Percentiles rank a stretch among this genome's conserved stretches.
These are phyloP conservation scores for Chaetura pelagica DNA, from an alignment of 2,113 vertebrate species.

Conservation along the genomic window DNA sequence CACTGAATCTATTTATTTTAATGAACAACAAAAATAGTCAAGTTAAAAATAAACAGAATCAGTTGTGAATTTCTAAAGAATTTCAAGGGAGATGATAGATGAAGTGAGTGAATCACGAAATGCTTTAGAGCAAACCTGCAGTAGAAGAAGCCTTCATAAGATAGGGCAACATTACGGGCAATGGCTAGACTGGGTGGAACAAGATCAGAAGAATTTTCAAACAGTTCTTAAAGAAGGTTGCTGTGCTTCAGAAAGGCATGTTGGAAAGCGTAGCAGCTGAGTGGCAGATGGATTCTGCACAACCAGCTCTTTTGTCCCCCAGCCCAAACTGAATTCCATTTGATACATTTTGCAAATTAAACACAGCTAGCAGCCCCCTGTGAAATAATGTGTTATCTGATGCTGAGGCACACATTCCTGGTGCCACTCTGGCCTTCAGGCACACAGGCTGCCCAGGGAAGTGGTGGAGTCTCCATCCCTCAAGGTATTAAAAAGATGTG, in stretches of 20 bases:
- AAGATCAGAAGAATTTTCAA: neutral
- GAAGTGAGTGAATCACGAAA: neutral
- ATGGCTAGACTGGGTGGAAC: neutral
- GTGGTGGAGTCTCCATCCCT: too few species aligned
- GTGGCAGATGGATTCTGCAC: neutral
- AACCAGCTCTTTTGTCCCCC: neutral
- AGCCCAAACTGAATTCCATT: neutral
- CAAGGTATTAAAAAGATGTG: too few species aligned
- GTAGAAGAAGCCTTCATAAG: neutral
- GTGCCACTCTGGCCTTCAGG: neutral
- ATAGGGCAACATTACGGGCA: neutral
- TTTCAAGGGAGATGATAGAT: neutral
- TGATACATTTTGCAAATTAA: neutral
- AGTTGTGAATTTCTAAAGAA: neutral
- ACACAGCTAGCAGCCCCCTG: neutral
- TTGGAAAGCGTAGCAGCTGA: neutral
- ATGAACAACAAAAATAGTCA: neutral
- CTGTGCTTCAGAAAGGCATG: neutral
- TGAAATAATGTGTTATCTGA: neutral
- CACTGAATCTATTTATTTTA: neutral
- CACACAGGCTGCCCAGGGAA: neutral
- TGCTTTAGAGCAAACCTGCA: neutral
- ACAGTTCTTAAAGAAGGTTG: neutral
- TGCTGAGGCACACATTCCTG: neutral
- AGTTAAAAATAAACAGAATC: neutral